phyloP scores from a whole-genome alignment of 2,797 vertebrate species.

The Etheostoma perlongum region DNA sequence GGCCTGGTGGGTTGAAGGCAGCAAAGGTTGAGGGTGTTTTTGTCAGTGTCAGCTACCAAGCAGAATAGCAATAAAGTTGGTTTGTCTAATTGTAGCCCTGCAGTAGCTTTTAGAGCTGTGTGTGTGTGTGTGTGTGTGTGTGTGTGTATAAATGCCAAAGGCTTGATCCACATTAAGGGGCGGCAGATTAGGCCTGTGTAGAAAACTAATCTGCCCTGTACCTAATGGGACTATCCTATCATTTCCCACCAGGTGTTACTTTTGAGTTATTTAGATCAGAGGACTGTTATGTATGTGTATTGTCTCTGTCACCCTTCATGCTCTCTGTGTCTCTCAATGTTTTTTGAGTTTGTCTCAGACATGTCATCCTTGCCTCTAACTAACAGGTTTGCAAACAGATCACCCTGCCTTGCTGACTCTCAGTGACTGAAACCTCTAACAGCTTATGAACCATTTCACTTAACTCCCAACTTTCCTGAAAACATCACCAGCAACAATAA shows the following conservation, averaged over 20 bases:
- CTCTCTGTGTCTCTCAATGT: neutral
- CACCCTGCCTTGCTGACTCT: conserved; percentile 45
- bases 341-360: neutral
- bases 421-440: conserved; percentile 45
- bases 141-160: conserved; percentile 34
- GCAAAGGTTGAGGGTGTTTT: conserved; percentile 59
- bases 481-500: conserved; percentile 50
- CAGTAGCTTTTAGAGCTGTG: conserved; percentile 54
- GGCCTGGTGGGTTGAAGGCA: conserved; percentile 61
- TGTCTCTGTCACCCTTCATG: neutral
- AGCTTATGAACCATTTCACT: conserved; percentile 57
- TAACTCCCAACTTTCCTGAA: conserved; percentile 34
- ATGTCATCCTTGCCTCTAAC: neutral
- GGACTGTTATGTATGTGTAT: neutral
- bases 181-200: conserved; percentile 4
- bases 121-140: conserved; percentile 18
- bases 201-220: conserved; percentile 10
- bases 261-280: conserved; percentile 9
- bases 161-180: conserved; percentile 39
- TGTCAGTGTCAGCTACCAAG: conserved; percentile 38
- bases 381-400: conserved; percentile 47
- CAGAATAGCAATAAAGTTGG: conserved; percentile 68
- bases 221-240: conserved; percentile 39
- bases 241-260: conserved; percentile 34
- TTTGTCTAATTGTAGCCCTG: conserved; percentile 58